Percentiles rank a stretch among this genome's conserved stretches.
These are phyloP conservation scores for Danaus chrysippus DNA, from an alignment of 2,888 invertebrate genomes.

Conservation along the genomic window DNA sequence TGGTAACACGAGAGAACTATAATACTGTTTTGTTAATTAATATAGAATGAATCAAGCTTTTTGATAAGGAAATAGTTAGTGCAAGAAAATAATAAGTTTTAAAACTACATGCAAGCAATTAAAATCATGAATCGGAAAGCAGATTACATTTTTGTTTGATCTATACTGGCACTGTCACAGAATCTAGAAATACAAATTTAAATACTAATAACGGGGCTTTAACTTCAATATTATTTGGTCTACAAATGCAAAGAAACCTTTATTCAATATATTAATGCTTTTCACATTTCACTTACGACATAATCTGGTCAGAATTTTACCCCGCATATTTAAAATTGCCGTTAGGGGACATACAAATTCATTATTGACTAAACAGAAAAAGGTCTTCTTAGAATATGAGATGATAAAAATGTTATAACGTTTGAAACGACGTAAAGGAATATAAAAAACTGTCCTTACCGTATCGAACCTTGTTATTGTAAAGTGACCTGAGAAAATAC, in stretches of 20 bases:
- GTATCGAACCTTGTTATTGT: not conserved
- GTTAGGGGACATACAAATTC: conserved; percentile 13
- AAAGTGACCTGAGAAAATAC: not conserved
- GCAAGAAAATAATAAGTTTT: not conserved
- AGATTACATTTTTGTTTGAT: no score
- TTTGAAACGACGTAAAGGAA: conserved; percentile 17
- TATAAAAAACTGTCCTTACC: conserved; percentile 9
- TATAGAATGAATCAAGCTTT: not conserved
- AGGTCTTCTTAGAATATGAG: conserved; percentile 17
- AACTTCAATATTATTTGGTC: no score
- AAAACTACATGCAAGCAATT: no score
- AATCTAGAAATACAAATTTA: no score
- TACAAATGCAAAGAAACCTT: no score
- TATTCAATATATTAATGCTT: no score
- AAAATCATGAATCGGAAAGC: no score
- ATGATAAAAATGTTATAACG: conserved; percentile 18
- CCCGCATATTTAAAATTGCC: conserved; percentile 6
- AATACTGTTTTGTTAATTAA: conserved; percentile 5
- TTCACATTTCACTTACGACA: no score
- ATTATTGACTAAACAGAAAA: conserved; percentile 10
- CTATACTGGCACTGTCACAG: no score
- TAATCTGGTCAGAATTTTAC: no score
- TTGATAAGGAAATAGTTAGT: not conserved
- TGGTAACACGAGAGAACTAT: conserved; percentile 11
- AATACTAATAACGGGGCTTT: no score